A percentile compares a stretch with the other conserved stretches of the same genome.
Conservation (phyloP, 2,888 invertebrate species). For the Drosophila nr. medialis region DNA sequence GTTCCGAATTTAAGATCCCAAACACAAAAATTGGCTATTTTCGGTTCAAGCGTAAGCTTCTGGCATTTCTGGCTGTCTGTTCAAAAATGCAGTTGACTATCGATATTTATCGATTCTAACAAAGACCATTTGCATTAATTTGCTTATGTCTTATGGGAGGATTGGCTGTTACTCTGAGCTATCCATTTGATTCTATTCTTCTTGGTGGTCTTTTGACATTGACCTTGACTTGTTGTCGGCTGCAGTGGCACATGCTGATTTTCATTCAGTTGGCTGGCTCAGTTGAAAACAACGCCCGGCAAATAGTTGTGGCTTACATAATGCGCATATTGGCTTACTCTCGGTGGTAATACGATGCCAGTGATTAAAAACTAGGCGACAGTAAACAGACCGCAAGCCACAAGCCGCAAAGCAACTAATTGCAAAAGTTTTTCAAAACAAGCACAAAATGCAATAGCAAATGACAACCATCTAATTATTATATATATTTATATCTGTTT, state of each 20-base stretch:
- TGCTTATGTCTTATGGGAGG: background rate
- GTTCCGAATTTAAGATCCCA: background rate
- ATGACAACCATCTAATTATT: background rate
- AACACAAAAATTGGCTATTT: background rate
- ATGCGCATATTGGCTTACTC: constrained; percentile 2
- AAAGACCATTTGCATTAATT: background rate
- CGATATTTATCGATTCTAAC: background rate
- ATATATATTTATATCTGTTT: background rate
- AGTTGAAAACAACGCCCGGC: background rate
- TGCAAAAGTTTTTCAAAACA: background rate
- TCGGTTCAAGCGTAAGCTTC: background rate
- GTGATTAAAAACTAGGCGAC: background rate
- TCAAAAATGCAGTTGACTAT: background rate
- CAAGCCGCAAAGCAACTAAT: background rate
- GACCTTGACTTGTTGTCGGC: background rate
- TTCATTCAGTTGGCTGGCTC: background rate
- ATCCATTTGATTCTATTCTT: background rate
- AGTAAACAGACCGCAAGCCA: background rate
- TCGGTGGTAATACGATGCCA: constrained; percentile 3
- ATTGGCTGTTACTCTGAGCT: background rate
- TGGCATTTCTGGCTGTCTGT: background rate
- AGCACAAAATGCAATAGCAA: background rate
- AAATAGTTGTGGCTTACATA: background rate
- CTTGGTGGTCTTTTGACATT: background rate
- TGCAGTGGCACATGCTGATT: background rate